Conservation (phyloP, 2,113 vertebrate species). For the Calypte anna region DNA sequence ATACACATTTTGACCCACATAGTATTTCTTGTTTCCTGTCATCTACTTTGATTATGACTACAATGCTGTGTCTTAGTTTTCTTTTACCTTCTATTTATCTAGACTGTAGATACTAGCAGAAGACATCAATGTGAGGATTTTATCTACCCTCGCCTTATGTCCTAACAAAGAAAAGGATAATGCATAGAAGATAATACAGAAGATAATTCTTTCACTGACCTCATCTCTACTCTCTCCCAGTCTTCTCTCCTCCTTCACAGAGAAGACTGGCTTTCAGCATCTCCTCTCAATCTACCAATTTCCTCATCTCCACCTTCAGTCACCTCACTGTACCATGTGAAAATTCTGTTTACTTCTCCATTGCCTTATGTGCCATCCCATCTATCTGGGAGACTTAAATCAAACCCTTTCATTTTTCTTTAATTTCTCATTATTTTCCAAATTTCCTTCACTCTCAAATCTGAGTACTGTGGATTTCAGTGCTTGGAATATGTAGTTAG, state of each 20-base stretch:
- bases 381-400: background rate
- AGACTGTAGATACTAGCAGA: background rate
- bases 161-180: background rate
- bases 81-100: background rate
- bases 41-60: background rate
- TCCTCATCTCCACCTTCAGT: background rate
- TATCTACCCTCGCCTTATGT: background rate
- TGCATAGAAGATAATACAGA: background rate
- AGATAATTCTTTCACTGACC: background rate
- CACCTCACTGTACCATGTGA: background rate
- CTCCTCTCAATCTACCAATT: background rate
- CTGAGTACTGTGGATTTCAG: background rate
- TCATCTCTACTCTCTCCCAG: background rate
- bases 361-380: background rate
- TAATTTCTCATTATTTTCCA: background rate
- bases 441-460: background rate
- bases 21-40: background rate
- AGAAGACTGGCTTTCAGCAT: background rate
- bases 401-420: background rate
- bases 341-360: background rate
- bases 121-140: background rate
- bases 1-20: background rate
- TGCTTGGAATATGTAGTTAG: background rate
- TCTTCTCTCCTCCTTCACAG: background rate
- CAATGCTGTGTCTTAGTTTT: background rate